Percentiles rank a stretch among this genome's conserved stretches.
phyloP scores from a whole-genome alignment of 2,888 invertebrate species.

The Entomobrya multifasciata region DNA sequence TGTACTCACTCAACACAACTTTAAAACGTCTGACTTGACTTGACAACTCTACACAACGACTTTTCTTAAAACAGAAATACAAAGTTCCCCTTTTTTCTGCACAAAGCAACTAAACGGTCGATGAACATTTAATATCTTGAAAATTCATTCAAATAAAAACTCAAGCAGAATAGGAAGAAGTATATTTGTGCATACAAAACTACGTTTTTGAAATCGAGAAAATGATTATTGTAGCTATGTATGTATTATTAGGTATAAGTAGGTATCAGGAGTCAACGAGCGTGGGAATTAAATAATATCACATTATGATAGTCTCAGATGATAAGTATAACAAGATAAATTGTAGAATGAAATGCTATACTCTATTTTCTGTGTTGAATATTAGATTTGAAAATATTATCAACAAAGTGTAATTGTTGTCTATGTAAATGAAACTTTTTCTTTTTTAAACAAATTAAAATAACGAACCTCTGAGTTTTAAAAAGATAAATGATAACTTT shows the following conservation, averaged over 20 bases:
- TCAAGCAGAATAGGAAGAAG: neutral
- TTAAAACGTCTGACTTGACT: too few relatives aligned
- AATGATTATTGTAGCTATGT: neutral
- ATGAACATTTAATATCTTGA: too few relatives aligned
- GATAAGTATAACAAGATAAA: conserved; percentile 9
- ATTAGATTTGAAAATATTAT: neutral
- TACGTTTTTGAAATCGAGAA: neutral
- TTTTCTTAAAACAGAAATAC: neutral
- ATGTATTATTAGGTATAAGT: neutral
- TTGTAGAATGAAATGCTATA: neutral
- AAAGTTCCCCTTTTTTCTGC: neutral
- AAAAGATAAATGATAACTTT: too few relatives aligned
- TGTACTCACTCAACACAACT: too few relatives aligned
- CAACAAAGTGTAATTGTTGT: neutral
- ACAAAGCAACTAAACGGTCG: neutral
- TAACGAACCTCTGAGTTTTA: neutral
- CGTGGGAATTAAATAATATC: conserved; percentile 37
- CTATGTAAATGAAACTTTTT: neutral
- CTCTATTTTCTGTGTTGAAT: too few relatives aligned
- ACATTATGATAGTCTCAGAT: conserved; percentile 11
- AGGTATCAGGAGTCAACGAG: conserved; percentile 12
- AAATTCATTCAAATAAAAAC: too few relatives aligned
- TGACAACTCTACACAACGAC: too few relatives aligned
- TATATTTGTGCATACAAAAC: neutral
- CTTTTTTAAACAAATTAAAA: neutral